Percentiles rank a stretch among this genome's conserved stretches.
Evolutionary conservation across 2,113 vertebrate species (phyloP).

Genomic region (Dendropsophus ebraccatus): DNA sequence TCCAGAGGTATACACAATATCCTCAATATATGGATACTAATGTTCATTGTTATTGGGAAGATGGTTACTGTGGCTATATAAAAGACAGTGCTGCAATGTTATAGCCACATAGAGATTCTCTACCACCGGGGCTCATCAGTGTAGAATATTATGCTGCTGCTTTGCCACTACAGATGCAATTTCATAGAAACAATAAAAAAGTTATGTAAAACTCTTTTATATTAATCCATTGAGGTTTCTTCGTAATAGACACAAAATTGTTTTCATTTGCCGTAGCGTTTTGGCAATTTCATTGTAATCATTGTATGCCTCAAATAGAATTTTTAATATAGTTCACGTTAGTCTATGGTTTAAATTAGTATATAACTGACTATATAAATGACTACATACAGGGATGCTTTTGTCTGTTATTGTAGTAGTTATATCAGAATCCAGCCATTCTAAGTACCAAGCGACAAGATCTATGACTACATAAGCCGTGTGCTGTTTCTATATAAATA

Average conservation of each 20-base stretch:
- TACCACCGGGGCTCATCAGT: neutral
- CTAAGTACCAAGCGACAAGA: neutral
- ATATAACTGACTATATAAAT: neutral
- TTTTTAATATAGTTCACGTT: neutral
- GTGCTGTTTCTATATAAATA: no score
- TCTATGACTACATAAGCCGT: neutral
- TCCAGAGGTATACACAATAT: neutral
- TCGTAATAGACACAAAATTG: neutral
- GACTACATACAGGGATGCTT: neutral
- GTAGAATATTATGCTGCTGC: neutral
- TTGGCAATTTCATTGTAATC: neutral
- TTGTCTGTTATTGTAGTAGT: no score
- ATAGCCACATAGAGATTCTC: no score
- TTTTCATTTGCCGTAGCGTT: neutral
- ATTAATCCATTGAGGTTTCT: neutral
- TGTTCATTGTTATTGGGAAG: neutral
- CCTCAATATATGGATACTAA: neutral
- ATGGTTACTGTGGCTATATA: neutral
- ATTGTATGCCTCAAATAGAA: neutral
- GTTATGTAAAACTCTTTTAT: neutral
- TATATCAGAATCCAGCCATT: neutral
- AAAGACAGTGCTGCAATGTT: neutral
- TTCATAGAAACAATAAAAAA: neutral
- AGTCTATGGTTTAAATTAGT: neutral
- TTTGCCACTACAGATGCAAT: neutral